Conservation (phyloP, 2,797 vertebrate genomes). For the Pteropus rufus region DNA sequence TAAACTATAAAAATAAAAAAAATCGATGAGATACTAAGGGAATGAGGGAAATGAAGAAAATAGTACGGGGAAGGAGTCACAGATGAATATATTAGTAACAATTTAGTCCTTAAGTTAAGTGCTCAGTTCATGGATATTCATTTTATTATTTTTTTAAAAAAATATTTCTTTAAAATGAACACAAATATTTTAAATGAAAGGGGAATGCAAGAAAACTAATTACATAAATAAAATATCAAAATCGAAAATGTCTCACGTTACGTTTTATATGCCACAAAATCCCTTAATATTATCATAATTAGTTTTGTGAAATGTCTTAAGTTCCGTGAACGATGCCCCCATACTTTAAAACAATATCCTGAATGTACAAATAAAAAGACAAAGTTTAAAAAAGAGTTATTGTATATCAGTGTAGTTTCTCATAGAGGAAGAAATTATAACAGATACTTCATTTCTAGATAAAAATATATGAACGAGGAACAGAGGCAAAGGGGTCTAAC, state of each 20-base stretch:
- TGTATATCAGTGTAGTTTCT: not conserved
- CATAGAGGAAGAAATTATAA: not conserved
- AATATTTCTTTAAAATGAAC: not conserved
- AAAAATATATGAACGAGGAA: slow-evolving; percentile 1
- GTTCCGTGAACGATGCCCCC: not conserved
- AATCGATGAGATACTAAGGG: not conserved
- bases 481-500: not conserved
- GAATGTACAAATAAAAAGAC: slow-evolving; percentile 3
- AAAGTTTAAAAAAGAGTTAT: not conserved
- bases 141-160: not conserved
- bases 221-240: not conserved
- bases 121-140: not conserved
- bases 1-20: not conserved
- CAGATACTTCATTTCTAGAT: not conserved
- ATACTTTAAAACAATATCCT: not conserved
- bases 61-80: not conserved
- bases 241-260: not conserved
- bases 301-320: not conserved
- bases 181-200: not conserved
- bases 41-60: not conserved
- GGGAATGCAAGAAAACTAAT: not conserved
- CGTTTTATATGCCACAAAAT: not conserved
- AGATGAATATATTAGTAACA: not conserved
- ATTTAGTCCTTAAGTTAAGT: not conserved
- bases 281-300: not conserved